phyloP scores from a whole-genome alignment of 2,113 vertebrate species.

The Ammospiza caudacuta region DNA sequence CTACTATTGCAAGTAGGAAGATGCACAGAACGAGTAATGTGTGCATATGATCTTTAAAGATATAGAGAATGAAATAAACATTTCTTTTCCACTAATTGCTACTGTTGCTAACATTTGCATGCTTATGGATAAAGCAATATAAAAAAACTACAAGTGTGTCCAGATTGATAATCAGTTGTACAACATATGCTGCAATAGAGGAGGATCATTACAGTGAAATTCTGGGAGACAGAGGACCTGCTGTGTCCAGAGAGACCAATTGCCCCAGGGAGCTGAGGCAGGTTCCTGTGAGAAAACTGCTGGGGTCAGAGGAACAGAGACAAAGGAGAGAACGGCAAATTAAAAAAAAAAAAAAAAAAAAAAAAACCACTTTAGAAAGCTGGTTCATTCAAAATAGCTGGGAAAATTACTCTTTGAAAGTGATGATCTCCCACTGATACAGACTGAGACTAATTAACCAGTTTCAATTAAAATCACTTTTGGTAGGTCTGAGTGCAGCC shows the following conservation, averaged over 20 bases:
- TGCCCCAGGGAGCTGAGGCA: not conserved
- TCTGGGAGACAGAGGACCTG: not conserved
- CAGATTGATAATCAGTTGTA: not conserved
- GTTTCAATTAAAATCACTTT: not conserved
- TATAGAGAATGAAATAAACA: not conserved
- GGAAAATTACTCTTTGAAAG: not conserved
- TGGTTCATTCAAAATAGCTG: not conserved
- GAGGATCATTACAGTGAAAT: not conserved
- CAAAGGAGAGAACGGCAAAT: not conserved
- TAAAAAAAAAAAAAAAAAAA: too few relatives aligned
- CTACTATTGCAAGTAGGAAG: not conserved
- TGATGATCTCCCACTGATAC: not conserved
- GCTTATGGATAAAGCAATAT: not conserved
- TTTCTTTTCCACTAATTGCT: not conserved
- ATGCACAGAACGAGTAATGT: not conserved
- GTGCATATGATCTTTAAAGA: not conserved
- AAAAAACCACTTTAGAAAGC: not conserved
- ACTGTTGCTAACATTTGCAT: not conserved
- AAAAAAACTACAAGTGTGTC: not conserved
- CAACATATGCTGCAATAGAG: not conserved
- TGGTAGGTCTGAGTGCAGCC: not conserved
- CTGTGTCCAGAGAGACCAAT: not conserved
- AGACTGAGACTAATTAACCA: not conserved
- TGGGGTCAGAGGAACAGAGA: not conserved
- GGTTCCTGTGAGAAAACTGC: not conserved